Evolutionary conservation across 2,888 invertebrate species (phyloP).

Genomic region (Micoletzkya japonica): DNA sequence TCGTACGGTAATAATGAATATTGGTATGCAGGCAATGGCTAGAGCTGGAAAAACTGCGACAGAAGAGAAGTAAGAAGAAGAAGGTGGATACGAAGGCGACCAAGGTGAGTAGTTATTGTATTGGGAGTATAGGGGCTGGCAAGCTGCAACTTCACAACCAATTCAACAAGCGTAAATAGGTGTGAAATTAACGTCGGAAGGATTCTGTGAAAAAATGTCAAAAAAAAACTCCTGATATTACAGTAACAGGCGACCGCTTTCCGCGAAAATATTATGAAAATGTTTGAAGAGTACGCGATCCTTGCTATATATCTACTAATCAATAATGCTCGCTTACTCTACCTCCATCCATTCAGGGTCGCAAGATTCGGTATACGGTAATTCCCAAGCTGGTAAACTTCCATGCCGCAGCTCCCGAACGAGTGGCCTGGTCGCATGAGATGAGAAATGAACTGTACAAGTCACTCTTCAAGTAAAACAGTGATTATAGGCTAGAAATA

Average conservation of each 20-base stretch:
- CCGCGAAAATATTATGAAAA: too few species aligned
- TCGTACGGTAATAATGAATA: too few species aligned
- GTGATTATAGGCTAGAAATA: too few species aligned
- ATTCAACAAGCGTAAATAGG: too few species aligned
- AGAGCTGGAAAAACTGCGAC: constrained; percentile 85
- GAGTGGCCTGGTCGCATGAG: constrained; percentile 57
- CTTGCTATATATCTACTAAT: too few species aligned
- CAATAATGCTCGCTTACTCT: too few species aligned
- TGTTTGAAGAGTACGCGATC: too few species aligned
- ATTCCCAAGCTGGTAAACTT: constrained; percentile 63
- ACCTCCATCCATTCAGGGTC: too few species aligned
- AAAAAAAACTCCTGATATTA: too few species aligned
- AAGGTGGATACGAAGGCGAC: constrained; percentile 90
- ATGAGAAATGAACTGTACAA: constrained; percentile 59
- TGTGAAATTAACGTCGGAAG: too few species aligned
- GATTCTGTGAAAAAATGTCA: too few species aligned
- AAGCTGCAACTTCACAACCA: neutral
- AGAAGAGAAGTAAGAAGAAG: constrained; percentile 79
- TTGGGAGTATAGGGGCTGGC: neutral
- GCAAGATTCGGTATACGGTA: constrained; percentile 74
- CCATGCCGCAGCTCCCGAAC: constrained; percentile 55
- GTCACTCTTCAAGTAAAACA: constrained; percentile 48
- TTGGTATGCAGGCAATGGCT: constrained; percentile 77
- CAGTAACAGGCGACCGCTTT: too few species aligned
- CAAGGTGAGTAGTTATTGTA: constrained; percentile 68